Percentiles rank a stretch among this genome's conserved stretches.
These are phyloP conservation scores for Aphelenchoides avenae DNA, from an alignment of 1,140 invertebrate genomes.

Conservation along the genomic window DNA sequence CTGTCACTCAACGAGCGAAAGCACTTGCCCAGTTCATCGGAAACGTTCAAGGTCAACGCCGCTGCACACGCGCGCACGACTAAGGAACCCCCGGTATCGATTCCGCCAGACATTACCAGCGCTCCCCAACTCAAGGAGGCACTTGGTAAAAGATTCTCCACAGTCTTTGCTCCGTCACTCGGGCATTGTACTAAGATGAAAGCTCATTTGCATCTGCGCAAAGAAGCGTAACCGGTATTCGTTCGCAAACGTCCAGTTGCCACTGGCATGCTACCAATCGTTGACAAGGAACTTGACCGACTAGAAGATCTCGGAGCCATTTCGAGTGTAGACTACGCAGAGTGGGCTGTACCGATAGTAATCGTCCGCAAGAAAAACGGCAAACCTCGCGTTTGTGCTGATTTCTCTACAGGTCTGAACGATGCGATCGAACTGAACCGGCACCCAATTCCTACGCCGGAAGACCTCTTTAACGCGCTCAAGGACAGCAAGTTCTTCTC, in stretches of 20 bases:
- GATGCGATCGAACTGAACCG: conserved; percentile 16
- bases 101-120: too few relatives aligned
- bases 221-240: conserved; percentile 25
- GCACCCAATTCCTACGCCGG: conserved; percentile 37
- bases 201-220: conserved; percentile 27
- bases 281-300: conserved; percentile 54
- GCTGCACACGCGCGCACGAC: too few relatives aligned
- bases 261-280: conserved; percentile 28
- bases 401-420: conserved; percentile 51
- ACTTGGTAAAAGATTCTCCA: too few relatives aligned
- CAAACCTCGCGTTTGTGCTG: conserved; percentile 56
- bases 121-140: too few relatives aligned
- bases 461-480: conserved; percentile 33
- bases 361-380: conserved; percentile 59
- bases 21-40: too few relatives aligned
- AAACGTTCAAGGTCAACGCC: too few relatives aligned
- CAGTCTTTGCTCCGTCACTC: too few relatives aligned
- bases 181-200: conserved; percentile 29
- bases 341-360: conserved; percentile 62
- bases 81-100: too few relatives aligned
- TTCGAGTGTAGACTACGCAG: conserved; percentile 44
- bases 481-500: conserved; percentile 33
- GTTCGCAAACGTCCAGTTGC: conserved; percentile 44
- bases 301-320: conserved; percentile 39
- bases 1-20: too few relatives aligned